phyloP scores from a whole-genome alignment of 2,888 invertebrate species.

The Oxycera nigricornis region DNA sequence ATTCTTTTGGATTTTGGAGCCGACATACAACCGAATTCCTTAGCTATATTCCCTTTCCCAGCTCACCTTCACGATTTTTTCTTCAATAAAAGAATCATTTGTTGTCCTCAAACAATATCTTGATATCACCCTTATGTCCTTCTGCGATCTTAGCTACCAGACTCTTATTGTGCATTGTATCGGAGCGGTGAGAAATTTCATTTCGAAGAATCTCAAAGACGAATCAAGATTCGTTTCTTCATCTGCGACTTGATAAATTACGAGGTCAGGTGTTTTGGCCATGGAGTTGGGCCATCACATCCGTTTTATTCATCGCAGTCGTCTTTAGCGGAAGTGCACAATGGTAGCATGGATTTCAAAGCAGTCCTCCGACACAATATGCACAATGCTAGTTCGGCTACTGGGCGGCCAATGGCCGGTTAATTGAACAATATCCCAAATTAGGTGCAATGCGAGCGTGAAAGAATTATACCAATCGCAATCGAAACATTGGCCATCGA shows the following conservation, averaged over 20 bases:
- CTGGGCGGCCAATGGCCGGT: constrained; percentile 26
- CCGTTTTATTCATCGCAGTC: constrained; percentile 29
- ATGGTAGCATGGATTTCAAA: not conserved
- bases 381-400: constrained; percentile 10
- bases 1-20: not conserved
- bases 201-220: constrained; percentile 29
- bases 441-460: constrained; percentile 27
- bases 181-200: constrained; percentile 32
- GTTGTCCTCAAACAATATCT: constrained; percentile 3
- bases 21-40: not conserved
- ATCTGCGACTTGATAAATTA: constrained; percentile 33
- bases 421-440: constrained; percentile 41
- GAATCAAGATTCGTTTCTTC: constrained; percentile 13
- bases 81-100: not conserved
- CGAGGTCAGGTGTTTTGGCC: constrained; percentile 11
- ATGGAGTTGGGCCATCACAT: constrained; percentile 6
- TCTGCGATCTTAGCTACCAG: not conserved
- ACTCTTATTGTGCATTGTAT: not conserved
- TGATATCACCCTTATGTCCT: constrained; percentile 14
- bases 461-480: constrained; percentile 35
- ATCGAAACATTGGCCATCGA: no score
- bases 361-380: constrained; percentile 11
- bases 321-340: constrained; percentile 33
- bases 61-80: not conserved
- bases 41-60: not conserved